Evolutionary conservation across 2,113 vertebrate species (phyloP).

Genomic region (Eonycteris spelaea): DNA sequence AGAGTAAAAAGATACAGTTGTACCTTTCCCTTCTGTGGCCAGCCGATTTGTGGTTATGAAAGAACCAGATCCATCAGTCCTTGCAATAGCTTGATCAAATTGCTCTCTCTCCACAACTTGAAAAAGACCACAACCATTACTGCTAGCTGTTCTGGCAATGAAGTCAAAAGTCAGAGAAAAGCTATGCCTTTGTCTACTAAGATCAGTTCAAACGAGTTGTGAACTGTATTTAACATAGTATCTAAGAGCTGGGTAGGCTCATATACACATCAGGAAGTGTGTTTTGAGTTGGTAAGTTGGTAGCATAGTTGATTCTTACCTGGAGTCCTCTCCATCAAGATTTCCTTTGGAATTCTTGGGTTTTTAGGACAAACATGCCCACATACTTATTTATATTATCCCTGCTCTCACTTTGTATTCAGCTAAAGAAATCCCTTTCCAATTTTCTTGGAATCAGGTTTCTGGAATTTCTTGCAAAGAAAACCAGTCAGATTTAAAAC

Average conservation of each 20-base stretch:
- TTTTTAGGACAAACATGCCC: neutral
- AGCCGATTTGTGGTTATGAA: neutral
- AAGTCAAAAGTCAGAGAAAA: neutral
- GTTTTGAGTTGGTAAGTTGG: neutral
- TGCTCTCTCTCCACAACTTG: neutral
- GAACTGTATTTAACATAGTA: neutral
- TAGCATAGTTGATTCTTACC: neutral
- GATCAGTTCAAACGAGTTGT: neutral
- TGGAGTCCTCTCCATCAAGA: neutral
- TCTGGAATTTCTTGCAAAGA: neutral
- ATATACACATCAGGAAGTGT: neutral
- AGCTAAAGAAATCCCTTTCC: neutral
- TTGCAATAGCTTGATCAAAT: neutral
- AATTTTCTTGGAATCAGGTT: neutral
- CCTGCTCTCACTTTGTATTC: neutral
- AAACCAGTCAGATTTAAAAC: neutral
- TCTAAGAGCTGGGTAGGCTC: neutral
- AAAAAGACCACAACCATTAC: neutral
- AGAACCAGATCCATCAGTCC: neutral
- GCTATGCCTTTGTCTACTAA: neutral
- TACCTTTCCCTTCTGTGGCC: neutral
- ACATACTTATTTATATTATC: neutral
- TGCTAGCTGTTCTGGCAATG: neutral
- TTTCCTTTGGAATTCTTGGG: neutral
- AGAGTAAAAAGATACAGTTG: neutral